Percentiles rank a stretch among this genome's conserved stretches.
phyloP scores from a whole-genome alignment of 2,888 invertebrate species.

The Lithophane ornitopus region DNA sequence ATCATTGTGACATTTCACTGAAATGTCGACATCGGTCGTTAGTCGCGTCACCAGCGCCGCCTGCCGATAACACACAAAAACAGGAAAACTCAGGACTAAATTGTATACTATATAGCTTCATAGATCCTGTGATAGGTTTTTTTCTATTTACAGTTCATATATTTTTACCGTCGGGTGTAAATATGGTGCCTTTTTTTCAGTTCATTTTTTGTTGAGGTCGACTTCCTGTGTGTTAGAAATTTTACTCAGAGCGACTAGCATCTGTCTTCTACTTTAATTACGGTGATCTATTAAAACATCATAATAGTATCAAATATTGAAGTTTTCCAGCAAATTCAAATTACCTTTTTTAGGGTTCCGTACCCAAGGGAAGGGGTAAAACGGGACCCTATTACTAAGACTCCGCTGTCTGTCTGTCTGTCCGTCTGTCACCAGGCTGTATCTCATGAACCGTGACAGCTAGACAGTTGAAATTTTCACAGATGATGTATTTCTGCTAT shows the following conservation, averaged over 20 bases:
- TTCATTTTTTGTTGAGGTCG: background rate
- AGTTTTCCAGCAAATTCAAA: background rate
- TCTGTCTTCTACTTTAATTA: too few species aligned
- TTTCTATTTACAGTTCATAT: slow-evolving; percentile 47
- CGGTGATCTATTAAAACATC: background rate
- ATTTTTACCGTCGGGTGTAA: slow-evolving; percentile 17
- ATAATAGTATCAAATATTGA: background rate
- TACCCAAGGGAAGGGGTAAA: too few species aligned
- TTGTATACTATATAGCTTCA: slow-evolving; percentile 41
- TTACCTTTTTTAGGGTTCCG: too few species aligned
- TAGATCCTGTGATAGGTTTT: slow-evolving; percentile 23
- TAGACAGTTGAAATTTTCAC: too few species aligned
- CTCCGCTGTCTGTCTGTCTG: too few species aligned
- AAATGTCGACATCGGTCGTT: slow-evolving; percentile 82
- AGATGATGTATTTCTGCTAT: too few species aligned
- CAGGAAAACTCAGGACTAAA: slow-evolving; percentile 68
- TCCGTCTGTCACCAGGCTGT: too few species aligned
- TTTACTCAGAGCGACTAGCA: background rate
- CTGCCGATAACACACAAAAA: slow-evolving; percentile 81
- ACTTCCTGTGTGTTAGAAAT: background rate
- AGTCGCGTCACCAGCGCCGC: slow-evolving; percentile 77
- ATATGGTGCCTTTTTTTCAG: slow-evolving; percentile 25
- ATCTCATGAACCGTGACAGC: too few species aligned
- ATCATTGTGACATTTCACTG: slow-evolving; percentile 84
- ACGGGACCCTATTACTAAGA: too few species aligned